Evolutionary conservation across 2,113 vertebrate genomes (phyloP).

Genomic region (Sylvilagus bachmani): DNA sequence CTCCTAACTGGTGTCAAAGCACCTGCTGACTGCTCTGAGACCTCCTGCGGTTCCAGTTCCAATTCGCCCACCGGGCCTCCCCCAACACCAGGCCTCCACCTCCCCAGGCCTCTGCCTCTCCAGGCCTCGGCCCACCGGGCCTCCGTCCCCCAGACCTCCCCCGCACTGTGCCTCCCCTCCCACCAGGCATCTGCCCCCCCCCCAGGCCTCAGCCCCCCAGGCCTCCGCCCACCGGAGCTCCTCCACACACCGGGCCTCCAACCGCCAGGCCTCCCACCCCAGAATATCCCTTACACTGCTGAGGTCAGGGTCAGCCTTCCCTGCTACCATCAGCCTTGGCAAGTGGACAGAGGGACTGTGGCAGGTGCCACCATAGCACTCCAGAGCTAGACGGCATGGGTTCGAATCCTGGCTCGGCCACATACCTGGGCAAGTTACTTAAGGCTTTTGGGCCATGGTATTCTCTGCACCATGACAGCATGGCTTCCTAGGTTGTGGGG

Average conservation of each 20-base stretch:
- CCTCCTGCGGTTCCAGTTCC: too few relatives aligned
- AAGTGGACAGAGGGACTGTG: rapidly evolving
- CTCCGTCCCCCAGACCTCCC: too few relatives aligned
- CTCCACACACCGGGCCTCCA: background rate
- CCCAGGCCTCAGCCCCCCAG: background rate
- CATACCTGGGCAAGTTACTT: background rate
- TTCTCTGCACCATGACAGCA: background rate
- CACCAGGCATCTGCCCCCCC: too few relatives aligned
- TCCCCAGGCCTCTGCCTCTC: too few relatives aligned
- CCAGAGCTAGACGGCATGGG: too few relatives aligned
- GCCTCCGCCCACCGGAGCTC: background rate
- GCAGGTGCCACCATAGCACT: background rate
- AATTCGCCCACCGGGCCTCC: background rate
- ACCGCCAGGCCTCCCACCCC: background rate
- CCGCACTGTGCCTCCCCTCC: background rate
- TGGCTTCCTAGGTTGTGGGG: background rate
- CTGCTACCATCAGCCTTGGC: background rate
- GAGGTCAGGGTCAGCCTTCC: background rate
- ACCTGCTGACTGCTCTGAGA: background rate
- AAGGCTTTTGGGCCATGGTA: background rate
- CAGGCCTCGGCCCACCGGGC: background rate
- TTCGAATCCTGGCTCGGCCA: background rate
- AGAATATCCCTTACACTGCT: background rate
- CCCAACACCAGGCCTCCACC: too few relatives aligned
- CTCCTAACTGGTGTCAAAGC: background rate